Conservation (phyloP, 2,797 vertebrate genomes). For the Hippocampus kuda region DNA sequence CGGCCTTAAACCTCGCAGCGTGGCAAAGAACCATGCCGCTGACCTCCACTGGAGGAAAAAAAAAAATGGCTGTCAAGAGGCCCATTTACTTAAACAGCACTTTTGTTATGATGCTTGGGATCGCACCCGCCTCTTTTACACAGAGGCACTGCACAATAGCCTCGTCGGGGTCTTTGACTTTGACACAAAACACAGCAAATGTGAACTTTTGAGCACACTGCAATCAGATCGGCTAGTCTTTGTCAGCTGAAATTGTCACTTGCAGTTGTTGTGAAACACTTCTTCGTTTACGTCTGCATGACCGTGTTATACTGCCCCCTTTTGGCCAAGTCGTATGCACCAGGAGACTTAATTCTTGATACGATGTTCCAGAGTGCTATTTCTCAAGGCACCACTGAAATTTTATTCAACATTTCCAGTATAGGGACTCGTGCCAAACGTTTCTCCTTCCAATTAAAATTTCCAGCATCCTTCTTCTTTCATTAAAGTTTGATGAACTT, state of each 20-base stretch:
- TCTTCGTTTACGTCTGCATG: no score
- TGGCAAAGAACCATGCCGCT: conserved; percentile 11
- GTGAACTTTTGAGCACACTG: background rate
- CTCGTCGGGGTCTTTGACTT: background rate
- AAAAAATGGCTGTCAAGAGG: background rate
- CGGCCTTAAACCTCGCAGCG: conserved; percentile 22
- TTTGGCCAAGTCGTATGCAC: no score
- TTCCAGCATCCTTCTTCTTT: no score
- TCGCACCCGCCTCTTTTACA: background rate
- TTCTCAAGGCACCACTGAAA: background rate
- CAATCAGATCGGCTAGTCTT: no score
- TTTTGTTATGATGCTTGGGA: background rate
- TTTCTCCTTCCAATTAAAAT: no score
- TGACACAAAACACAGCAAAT: background rate
- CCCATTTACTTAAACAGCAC: background rate
- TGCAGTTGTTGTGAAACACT: no score
- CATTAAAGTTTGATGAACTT: background rate
- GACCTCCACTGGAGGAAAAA: background rate
- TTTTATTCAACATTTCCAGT: background rate
- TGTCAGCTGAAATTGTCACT: no score
- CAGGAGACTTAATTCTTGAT: no score
- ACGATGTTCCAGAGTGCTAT: no score
- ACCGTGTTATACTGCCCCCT: no score
- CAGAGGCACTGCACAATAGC: background rate
- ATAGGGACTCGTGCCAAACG: background rate